A percentile compares a stretch with the other conserved stretches of the same genome.
Evolutionary conservation across 2,888 invertebrate species (phyloP).

Genomic region (Eupeodes luniger): DNA sequence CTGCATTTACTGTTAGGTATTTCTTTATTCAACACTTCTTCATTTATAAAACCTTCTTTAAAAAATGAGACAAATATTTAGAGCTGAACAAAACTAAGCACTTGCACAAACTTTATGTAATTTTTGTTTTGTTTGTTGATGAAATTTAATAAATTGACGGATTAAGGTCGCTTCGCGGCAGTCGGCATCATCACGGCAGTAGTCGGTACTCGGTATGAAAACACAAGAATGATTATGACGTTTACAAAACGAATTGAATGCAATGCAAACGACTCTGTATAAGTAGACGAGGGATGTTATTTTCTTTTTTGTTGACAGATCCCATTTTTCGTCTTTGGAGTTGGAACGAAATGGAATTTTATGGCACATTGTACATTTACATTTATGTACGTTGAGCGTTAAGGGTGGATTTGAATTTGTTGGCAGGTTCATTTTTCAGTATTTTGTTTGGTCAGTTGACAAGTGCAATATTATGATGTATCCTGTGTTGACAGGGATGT

Average conservation of each 20-base stretch:
- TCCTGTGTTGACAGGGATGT: slow-evolving; percentile 55
- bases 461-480: slow-evolving; percentile 23
- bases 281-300: slow-evolving; percentile 34
- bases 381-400: not conserved
- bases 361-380: slow-evolving; percentile 31
- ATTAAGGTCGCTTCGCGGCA: slow-evolving; percentile 44
- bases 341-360: slow-evolving; percentile 60
- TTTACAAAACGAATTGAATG: slow-evolving; percentile 62
- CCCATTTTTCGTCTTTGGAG: slow-evolving; percentile 47
- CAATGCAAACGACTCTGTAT: slow-evolving; percentile 20
- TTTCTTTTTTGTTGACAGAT: slow-evolving; percentile 59
- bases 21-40: slow-evolving; percentile 63
- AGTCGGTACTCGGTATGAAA: slow-evolving; percentile 1
- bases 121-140: slow-evolving; percentile 24
- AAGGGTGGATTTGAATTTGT: slow-evolving; percentile 47
- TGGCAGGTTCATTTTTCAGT: slow-evolving; percentile 11
- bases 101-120: slow-evolving; percentile 44
- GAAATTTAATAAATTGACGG: slow-evolving; percentile 45
- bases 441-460: slow-evolving; percentile 36
- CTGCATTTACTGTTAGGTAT: slow-evolving; percentile 39
- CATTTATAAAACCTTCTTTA: not conserved
- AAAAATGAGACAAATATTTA: slow-evolving; percentile 14
- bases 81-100: slow-evolving; percentile 24
- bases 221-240: slow-evolving; percentile 54
- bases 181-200: not conserved